phyloP scores from a whole-genome alignment of 1,140 invertebrate species.

The Dendroctonus ponderosae region DNA sequence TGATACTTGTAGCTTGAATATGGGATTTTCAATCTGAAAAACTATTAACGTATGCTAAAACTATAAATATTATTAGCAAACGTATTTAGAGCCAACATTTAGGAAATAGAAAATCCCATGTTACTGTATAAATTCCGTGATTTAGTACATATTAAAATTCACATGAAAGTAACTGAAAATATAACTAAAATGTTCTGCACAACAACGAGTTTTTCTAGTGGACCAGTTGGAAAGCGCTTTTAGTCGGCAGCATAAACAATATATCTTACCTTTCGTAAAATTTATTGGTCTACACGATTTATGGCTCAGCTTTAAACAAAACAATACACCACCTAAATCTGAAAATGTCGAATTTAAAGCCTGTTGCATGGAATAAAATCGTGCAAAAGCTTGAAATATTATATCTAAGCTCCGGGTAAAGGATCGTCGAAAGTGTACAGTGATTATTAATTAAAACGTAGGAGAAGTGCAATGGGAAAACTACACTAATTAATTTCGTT shows the following conservation, averaged over 20 bases:
- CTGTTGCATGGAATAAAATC: conserved; percentile 19
- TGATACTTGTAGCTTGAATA: too few species aligned
- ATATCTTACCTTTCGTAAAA: conserved; percentile 17
- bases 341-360: conserved; percentile 17
- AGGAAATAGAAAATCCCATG: too few species aligned
- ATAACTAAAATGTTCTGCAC: too few species aligned
- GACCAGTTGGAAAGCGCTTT: too few species aligned
- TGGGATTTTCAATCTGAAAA: too few species aligned
- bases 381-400: conserved; percentile 18
- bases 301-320: conserved; percentile 15
- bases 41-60: too few species aligned
- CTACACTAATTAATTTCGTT: conserved; percentile 10
- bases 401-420: conserved; percentile 7
- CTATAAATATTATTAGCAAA: too few species aligned
- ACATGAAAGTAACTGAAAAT: too few species aligned
- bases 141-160: too few species aligned
- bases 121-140: too few species aligned
- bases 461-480: neutral
- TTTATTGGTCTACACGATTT: conserved; percentile 12
- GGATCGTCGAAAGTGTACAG: conserved; percentile 8
- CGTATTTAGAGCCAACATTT: too few species aligned
- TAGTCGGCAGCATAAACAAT: conserved; percentile 2
- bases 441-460: conserved; percentile 19
- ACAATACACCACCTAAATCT: conserved; percentile 21
- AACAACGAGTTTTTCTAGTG: too few species aligned